Evolutionary conservation across 1,140 invertebrate species (phyloP).

Genomic region (Oryctes rhinoceros): DNA sequence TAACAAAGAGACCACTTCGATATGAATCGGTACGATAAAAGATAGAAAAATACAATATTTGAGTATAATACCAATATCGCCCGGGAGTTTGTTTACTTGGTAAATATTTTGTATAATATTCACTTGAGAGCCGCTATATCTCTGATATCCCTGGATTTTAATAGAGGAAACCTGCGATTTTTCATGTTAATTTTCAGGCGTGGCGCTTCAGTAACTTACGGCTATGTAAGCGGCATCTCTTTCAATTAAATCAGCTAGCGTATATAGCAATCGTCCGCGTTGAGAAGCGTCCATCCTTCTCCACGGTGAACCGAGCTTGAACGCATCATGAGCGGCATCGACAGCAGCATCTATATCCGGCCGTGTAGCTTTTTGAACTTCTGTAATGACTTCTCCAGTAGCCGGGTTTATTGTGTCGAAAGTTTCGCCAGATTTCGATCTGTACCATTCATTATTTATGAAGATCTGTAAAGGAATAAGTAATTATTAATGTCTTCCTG

Average conservation of each 20-base stretch:
- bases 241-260: constrained; percentile 84
- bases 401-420: constrained; percentile 92
- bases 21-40: not conserved
- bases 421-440: constrained; percentile 86
- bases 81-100: not conserved
- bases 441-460: constrained; percentile 97
- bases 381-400: constrained; percentile 83
- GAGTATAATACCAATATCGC: not conserved
- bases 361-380: constrained; percentile 86
- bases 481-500: not conserved
- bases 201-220: constrained; percentile 64
- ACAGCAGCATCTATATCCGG: constrained; percentile 89
- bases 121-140: no score
- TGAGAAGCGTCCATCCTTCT: constrained; percentile 89
- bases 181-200: no score
- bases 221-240: constrained; percentile 80
- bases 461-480: constrained; percentile 76
- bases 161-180: no score
- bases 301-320: constrained; percentile 84
- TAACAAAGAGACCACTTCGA: not conserved
- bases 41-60: not conserved
- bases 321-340: constrained; percentile 83
- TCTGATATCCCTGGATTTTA: no score
- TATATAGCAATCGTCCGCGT: constrained; percentile 80
- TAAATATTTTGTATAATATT: not conserved